These are phyloP conservation scores for Onychorhynchus coronatus DNA, from an alignment of 2,113 vertebrate genomes.

Conservation along the genomic window DNA sequence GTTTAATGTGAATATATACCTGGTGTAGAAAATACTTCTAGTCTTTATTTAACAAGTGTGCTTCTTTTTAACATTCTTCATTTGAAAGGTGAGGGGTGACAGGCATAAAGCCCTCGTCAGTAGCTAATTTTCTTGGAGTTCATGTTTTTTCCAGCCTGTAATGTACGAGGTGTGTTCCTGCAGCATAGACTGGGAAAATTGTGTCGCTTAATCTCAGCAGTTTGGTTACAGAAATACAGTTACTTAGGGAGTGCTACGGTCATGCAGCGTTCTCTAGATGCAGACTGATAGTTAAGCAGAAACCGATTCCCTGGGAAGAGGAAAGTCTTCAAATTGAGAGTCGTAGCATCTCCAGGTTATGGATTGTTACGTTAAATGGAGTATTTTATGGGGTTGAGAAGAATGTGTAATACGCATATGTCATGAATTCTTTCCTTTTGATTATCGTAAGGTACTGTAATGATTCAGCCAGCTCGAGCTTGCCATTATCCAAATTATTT, in stretches of 20 bases:
- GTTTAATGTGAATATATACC: background rate
- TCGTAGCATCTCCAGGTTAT: background rate
- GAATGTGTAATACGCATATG: background rate
- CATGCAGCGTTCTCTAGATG: background rate
- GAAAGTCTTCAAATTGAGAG: background rate
- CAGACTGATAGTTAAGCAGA: background rate
- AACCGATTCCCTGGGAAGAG: background rate
- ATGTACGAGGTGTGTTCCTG: background rate
- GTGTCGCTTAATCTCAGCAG: background rate
- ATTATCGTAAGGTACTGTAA: constrained; percentile 10
- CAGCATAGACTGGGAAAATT: background rate
- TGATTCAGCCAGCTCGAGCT: background rate
- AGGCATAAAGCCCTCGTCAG: background rate
- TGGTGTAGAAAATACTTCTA: background rate
- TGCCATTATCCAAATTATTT: constrained; percentile 40
- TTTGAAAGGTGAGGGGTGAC: background rate
- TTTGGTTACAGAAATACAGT: background rate
- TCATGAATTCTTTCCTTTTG: constrained; percentile 6
- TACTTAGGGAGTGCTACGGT: background rate
- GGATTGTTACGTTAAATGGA: background rate
- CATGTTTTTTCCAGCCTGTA: background rate
- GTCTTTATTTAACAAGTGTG: background rate
- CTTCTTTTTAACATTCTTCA: background rate
- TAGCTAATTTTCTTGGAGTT: background rate
- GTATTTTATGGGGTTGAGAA: background rate